Conservation (phyloP, 2,888 invertebrate genomes). For the Callosobruchus maculatus region DNA sequence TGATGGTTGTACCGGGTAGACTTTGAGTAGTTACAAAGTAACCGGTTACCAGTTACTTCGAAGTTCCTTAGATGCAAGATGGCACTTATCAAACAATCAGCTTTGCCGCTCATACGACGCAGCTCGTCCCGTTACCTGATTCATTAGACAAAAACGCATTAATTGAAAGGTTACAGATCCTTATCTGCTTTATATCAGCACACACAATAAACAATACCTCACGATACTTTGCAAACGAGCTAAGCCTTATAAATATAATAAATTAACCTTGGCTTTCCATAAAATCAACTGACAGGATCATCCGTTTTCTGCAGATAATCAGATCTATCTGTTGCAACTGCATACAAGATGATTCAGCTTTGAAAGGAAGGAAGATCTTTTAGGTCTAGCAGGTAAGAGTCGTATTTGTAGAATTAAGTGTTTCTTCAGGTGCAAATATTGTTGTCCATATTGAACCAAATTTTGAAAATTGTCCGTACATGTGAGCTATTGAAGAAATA, state of each 20-base stretch:
- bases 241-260: conserved; percentile 28
- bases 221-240: conserved; percentile 32
- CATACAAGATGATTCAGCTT: background rate
- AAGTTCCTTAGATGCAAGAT: no score
- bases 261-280: conserved; percentile 35
- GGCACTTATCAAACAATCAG: background rate
- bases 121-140: conserved; percentile 8
- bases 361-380: no score
- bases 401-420: no score
- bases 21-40: no score
- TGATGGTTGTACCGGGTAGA: no score
- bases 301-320: conserved; percentile 31
- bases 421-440: no score
- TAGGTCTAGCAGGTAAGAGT: no score
- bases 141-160: conserved; percentile 20
- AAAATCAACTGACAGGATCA: conserved; percentile 29
- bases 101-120: background rate
- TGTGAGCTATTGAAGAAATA: no score
- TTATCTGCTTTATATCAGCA: conserved; percentile 30
- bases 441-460: no score
- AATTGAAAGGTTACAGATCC: conserved; percentile 31
- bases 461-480: no score
- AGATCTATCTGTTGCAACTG: conserved; percentile 16
- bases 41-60: no score
- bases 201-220: conserved; percentile 36